Base-by-base conservation (phyloP, 2,113 vertebrate genomes). In the Meles meles region DNA sequence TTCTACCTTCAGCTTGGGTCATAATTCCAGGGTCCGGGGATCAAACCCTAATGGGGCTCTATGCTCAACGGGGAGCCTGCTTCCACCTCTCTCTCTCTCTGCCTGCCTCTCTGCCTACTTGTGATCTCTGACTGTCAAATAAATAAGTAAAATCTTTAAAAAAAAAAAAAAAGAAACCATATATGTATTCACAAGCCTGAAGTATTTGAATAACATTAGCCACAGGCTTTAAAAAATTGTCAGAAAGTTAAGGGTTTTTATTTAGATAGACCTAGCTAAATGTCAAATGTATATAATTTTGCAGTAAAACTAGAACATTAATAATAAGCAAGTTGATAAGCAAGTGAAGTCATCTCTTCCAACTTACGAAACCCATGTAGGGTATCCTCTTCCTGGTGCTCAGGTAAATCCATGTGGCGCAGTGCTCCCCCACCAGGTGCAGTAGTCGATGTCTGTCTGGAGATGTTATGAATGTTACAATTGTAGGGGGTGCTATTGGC, bases 201-300 rank as follows among this genome's bases (percentile, higher is more conserved):
- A 57, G 34, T 79, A 76, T 76, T 86, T 83, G 8, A 63, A 34
- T 42, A 97, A 87, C 92, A 92, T 27, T 37, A 77, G 55, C 42
- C 44, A 88, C 20, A 59, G 11, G 57, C 47, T 44, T 72, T 42
- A 44, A 63, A 87, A 72, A 52, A 23, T 2, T 25, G 11, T 61
- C 37, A 61, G 71, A 57, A 85, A 88, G 47, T 57, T 77, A 72
- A 77, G n/a, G 7, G 2, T 12, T 84, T 96, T 84, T 81, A 69
- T 80, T 90, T 82, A 94, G 47, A 85, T 10, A 93, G 59, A 92
- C n/a, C 14, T 82, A 47, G n/a, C n/a, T 84, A 83, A 90, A 79
- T 84, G 79, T 42, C 81, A 90, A 65, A 37, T 29, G 14, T 92
- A 18, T 8, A 39, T 47, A n/a, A 76, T 81, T 63, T 83, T 96